Base-by-base conservation (phyloP, 2,797 vertebrate species). In the Neomorphus geoffroyi region DNA sequence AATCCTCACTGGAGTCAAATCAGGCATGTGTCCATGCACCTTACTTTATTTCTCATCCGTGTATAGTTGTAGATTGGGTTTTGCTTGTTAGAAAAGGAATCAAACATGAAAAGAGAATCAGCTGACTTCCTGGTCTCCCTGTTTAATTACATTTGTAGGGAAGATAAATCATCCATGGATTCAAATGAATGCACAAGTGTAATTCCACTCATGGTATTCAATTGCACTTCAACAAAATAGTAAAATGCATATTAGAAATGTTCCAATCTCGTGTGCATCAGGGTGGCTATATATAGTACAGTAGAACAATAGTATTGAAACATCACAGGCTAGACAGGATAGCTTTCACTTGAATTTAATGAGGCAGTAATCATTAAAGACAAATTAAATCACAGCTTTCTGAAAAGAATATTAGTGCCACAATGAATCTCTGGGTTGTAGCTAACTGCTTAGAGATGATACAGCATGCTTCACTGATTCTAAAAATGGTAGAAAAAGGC, bases 321-420 rank as follows among this genome's bases (percentile, higher is more conserved):
- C 77, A 83, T 67, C 83, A 90, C 88, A 91, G 66, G 26, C 56
- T 80, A 88, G 72, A 86, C 78, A 88, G 45, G 46, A 70, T 72
- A 60, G 45, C 84, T 88, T 95, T 93, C 73, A 88, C 73, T 95
- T 96, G 67, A 85, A 73, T 97, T 97, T 96, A 97, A 94, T 97
- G 91, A 97, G 43, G 77, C 90, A 92, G 15, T 93, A 71, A 90
- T 92, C 56, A 95, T n/a, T 85, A 88, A 89, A 96, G 91, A 96
- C 46, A 93, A 82, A 94, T 74, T 58, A 84, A 95, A 95, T 89
- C 77, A 95, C 90, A 94, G 56, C 17, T 94, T 86, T 92, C 48
- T 95, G 69, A 90, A 97, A 97, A 96, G 82, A 95, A 37, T 65
- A 86, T 27, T 92, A 92, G 88, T 70, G 57, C 70, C 67, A 97